Conservation (phyloP, 2,888 invertebrate species). For the Patella pellucida region DNA sequence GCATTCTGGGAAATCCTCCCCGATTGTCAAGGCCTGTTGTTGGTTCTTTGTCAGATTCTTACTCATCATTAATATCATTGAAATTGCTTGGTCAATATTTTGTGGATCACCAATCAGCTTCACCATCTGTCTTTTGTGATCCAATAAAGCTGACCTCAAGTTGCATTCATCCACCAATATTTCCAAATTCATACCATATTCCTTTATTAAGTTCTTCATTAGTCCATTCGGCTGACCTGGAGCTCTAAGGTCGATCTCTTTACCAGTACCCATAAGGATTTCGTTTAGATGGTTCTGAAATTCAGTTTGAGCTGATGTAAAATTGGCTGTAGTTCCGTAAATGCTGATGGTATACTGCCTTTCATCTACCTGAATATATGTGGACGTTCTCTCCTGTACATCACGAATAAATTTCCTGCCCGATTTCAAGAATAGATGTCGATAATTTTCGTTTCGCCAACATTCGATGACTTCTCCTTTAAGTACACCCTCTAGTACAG, state of each 20-base stretch:
- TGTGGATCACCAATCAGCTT: slow-evolving; percentile 38
- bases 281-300: slow-evolving; percentile 33
- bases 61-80: slow-evolving; percentile 28
- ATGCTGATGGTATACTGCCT: slow-evolving; percentile 39
- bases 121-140: slow-evolving; percentile 39
- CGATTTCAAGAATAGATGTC: slow-evolving; percentile 36
- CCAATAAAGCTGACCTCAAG: slow-evolving; percentile 33
- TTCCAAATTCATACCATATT: slow-evolving; percentile 42
- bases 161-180: slow-evolving; percentile 30
- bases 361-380: slow-evolving; percentile 39
- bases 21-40: neutral
- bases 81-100: slow-evolving; percentile 33
- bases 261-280: neutral
- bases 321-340: slow-evolving; percentile 34
- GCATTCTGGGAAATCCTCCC: slow-evolving; percentile 45
- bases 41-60: neutral
- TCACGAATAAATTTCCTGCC: slow-evolving; percentile 34
- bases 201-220: slow-evolving; percentile 44
- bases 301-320: slow-evolving; percentile 25
- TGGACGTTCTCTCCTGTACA: slow-evolving; percentile 33
- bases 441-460: slow-evolving; percentile 25
- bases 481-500: slow-evolving; percentile 34
- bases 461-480: slow-evolving; percentile 40
- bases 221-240: slow-evolving; percentile 43
- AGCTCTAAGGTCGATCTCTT: slow-evolving; percentile 36